Evolutionary conservation across 2,797 vertebrate species (phyloP), one percentile per base, ranked within the genome.

Genomic region (Streptopelia turtur): DNA sequence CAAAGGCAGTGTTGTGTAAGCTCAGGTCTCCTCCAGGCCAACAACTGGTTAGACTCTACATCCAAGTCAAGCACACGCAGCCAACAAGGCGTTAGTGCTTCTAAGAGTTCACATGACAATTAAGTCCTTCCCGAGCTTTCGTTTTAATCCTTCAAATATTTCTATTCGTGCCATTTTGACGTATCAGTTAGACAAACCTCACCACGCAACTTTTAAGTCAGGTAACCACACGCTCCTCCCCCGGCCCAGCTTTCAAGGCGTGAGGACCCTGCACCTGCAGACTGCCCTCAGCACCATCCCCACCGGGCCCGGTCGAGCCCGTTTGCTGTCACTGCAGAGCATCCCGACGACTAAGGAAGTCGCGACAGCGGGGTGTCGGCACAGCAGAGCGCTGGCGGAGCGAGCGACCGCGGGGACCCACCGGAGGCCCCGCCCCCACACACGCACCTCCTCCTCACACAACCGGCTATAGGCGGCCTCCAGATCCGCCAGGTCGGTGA

Each of bases 401-500:
- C 41, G 16, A 43, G 41, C 16, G 41, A 43, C 41, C 41, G 16
- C 41, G 41, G 41, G 41, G 41, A 43, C 41, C 41, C 64, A 10
- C 30, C 22, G 24, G 39, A 31, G 25, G 9, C 17, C n/a, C 31
- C 50, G 6, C 5, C 12, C 15, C 25, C 24, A 17, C 41, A 43
- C 17, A 76, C 96, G 70, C 94, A 99, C 99, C 99, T 99, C 99
- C 96, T 99, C 99, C 11, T 95, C 95, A 82, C 99, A 99, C 22
- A 99, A 98, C 91, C 98, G 98, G 76, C 98, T 97, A 95, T 99
- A 99, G 65, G 99, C 98, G 47, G 95, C 97, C 96, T 99, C 99
- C 97, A 99, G 98, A 69, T 99, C 99, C 43, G 98, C 98, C 93
- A 99, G 96, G 50, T 99, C 99, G 3, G 99, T 99, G 65, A 99